Evolutionary conservation across 2,113 vertebrate genomes (phyloP).

Genomic region (Thunnus thynnus): DNA sequence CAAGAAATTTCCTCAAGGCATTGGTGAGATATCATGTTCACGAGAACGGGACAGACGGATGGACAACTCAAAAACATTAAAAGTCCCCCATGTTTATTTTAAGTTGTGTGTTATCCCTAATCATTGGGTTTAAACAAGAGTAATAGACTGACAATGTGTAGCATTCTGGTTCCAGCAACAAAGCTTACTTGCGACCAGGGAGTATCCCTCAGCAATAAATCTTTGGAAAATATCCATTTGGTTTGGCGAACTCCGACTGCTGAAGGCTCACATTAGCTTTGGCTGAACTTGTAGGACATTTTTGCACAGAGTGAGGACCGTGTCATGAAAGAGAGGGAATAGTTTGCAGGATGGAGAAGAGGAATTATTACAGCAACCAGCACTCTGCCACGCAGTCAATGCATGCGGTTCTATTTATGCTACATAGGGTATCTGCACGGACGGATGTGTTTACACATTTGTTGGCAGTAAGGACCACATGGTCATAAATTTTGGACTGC

Average conservation of each 20-base stretch:
- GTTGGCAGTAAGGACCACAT: neutral
- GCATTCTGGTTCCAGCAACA: constrained; percentile 21
- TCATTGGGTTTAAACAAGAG: constrained; percentile 43
- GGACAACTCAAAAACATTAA: neutral
- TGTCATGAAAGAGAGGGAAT: neutral
- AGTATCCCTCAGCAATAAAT: constrained; percentile 53
- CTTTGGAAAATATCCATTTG: constrained; percentile 40
- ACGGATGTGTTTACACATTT: no score
- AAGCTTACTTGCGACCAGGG: constrained; percentile 25
- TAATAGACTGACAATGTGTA: constrained; percentile 43
- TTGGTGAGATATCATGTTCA: no score
- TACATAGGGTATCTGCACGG: neutral
- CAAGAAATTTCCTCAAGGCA: no score
- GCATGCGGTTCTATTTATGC: neutral
- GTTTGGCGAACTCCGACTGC: neutral
- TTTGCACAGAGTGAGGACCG: neutral
- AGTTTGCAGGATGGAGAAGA: constrained; percentile 2
- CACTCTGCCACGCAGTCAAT: neutral
- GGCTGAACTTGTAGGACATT: constrained; percentile 31
- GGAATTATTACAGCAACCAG: constrained; percentile 3
- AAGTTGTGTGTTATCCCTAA: constrained; percentile 20
- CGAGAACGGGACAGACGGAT: no score
- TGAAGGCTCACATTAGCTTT: constrained; percentile 11
- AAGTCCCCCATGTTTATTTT: constrained; percentile 6
- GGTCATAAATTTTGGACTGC: neutral